Base-by-base conservation (phyloP, 2,888 invertebrate species). In the Cartodere bifasciata region DNA sequence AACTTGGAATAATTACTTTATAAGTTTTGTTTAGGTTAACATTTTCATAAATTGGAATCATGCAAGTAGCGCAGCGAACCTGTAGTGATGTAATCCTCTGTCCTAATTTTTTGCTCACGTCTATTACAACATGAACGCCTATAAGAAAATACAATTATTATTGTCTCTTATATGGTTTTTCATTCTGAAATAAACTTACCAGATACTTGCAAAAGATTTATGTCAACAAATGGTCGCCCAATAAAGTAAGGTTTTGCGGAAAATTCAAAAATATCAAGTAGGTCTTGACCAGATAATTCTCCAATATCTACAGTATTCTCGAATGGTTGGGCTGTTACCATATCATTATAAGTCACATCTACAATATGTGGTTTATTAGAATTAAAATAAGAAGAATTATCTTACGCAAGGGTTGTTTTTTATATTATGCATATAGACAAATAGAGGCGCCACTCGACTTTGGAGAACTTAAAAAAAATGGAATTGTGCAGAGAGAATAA, bases 271-370 rank as follows among this genome's bases (percentile, higher is more conserved):
- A 76, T 71, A 35, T 71, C 68, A 32, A 67, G 49, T 3, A 88
- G 51, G 42, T 74, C 60, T 36, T 64, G 56, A 0, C 88, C 88
- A 29, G 65, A 62, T 32, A 88, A 52, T 44, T 78, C 76, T 32
- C 78, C 71, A 9, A 76, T 63, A 46, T 82, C 75, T 35, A 85
- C 62, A 25, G 68, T 70, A 56, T 86, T 86, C 49, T 73, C 73
- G 50, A 87, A 88, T 1, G 88, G 88, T 36, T 75, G 65, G 13
- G 75, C 68, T 43, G 72, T 70, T 4, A 80, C 57, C 5, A 86
- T 48, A 34, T 76, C 75, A 29, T 72, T 75, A 22, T 74, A 76
- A 1, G 79, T 81, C 7, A 81, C 68, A 6, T 75, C 83, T 82
- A 53, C 7, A 62, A 62, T n/a, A n/a, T n/a, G n/a, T n/a, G n/a